Conservation (phyloP, 1,140 invertebrate genomes). For the Heliconius hermathena region DNA sequence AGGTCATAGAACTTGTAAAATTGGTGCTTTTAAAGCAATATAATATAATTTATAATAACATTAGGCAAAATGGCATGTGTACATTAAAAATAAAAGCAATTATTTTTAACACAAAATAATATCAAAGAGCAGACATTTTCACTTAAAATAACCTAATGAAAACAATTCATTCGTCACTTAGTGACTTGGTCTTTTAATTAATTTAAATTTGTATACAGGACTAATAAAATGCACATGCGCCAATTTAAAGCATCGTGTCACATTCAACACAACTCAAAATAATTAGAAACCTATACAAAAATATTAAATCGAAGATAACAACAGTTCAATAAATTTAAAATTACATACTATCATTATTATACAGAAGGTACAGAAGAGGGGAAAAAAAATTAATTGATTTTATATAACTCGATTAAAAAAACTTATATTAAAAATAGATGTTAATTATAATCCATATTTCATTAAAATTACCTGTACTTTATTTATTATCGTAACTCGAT, state of each 20-base stretch:
- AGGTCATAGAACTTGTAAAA: slow-evolving; percentile 80
- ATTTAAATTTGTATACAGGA: slow-evolving; percentile 52
- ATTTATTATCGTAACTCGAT: slow-evolving; percentile 77
- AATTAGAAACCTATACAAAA: slow-evolving; percentile 44
- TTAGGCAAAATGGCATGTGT: slow-evolving; percentile 81
- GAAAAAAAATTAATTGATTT: slow-evolving; percentile 56
- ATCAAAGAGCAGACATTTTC: slow-evolving; percentile 73
- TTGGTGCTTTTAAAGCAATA: slow-evolving; percentile 81
- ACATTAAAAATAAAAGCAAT: slow-evolving; percentile 79
- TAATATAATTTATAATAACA: slow-evolving; percentile 81
- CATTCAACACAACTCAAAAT: slow-evolving; percentile 40
- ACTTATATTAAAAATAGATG: slow-evolving; percentile 69
- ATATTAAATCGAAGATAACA: slow-evolving; percentile 37
- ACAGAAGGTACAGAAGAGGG: slow-evolving; percentile 55
- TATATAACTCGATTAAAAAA: slow-evolving; percentile 65
- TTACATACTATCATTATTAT: slow-evolving; percentile 36
- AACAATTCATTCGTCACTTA: slow-evolving; percentile 69
- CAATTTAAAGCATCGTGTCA: slow-evolving; percentile 52
- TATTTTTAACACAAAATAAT: slow-evolving; percentile 78
- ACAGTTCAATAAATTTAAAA: slow-evolving; percentile 45
- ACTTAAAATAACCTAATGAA: slow-evolving; percentile 58
- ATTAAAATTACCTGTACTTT: slow-evolving; percentile 76
- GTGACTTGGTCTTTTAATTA: slow-evolving; percentile 72
- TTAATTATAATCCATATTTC: slow-evolving; percentile 64
- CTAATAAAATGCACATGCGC: slow-evolving; percentile 69